A percentile compares a stretch with the other conserved stretches of the same genome.
phyloP scores from a whole-genome alignment of 2,797 vertebrate genomes.

The Lindbergichthys nudifrons region DNA sequence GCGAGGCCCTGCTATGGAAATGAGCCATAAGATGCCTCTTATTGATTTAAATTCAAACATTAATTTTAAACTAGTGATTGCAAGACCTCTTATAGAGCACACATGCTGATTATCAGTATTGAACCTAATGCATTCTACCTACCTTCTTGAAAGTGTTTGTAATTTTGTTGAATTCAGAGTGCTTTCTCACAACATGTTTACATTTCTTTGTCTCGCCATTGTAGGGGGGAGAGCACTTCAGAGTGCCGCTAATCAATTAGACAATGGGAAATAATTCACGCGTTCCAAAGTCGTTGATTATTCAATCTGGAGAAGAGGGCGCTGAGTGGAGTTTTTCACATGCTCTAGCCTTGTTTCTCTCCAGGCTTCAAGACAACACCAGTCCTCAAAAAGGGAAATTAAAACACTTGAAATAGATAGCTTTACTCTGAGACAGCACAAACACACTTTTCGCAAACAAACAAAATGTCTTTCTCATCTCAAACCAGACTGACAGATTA shows the following conservation, averaged over 20 bases:
- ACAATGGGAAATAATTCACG: constrained; percentile 35
- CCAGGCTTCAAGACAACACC: constrained; percentile 32
- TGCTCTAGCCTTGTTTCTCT: constrained; percentile 30
- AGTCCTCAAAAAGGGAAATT: constrained; percentile 46
- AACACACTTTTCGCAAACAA: constrained; percentile 37
- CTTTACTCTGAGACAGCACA: constrained; percentile 31
- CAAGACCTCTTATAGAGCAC: background rate
- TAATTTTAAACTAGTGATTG: background rate
- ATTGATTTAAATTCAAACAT: background rate
- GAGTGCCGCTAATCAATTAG: constrained; percentile 48
- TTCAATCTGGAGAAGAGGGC: constrained; percentile 32
- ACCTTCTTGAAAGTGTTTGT: background rate
- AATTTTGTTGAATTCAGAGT: constrained; percentile 12
- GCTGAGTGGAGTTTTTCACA: constrained; percentile 30
- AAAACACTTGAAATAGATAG: constrained; percentile 49
- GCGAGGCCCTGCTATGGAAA: too few relatives aligned
- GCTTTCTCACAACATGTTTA: constrained; percentile 7
- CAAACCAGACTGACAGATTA: constrained; percentile 31
- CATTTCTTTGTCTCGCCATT: constrained; percentile 3
- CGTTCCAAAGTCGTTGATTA: constrained; percentile 39
- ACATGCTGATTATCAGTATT: background rate
- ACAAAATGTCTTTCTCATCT: constrained; percentile 8
- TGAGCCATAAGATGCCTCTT: background rate
- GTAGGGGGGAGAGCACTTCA: constrained; percentile 30
- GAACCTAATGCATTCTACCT: background rate